Percentiles rank a stretch among this genome's conserved stretches.
These are phyloP conservation scores for Volucella bombylans DNA, from an alignment of 2,888 invertebrate genomes.

Conservation along the genomic window DNA sequence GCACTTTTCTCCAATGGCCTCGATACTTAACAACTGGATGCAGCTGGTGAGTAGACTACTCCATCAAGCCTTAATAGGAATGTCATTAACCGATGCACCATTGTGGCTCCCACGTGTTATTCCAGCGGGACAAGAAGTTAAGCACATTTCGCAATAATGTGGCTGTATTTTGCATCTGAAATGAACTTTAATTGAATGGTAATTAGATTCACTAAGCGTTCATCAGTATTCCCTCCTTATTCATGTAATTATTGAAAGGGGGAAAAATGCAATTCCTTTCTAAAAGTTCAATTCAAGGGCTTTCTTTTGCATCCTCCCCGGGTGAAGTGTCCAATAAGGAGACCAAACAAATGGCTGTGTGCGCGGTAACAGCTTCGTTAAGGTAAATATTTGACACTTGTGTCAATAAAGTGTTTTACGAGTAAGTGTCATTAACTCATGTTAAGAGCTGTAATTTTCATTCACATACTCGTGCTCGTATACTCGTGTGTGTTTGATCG, in stretches of 20 bases:
- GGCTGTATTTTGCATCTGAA: slow-evolving; percentile 41
- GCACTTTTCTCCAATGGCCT: slow-evolving; percentile 7
- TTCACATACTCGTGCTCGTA: not conserved
- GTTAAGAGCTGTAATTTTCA: not conserved
- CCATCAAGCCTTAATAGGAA: slow-evolving; percentile 42
- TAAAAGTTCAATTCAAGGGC: slow-evolving; percentile 8
- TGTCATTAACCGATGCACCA: slow-evolving; percentile 57
- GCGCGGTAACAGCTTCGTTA: slow-evolving; percentile 11
- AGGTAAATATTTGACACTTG: slow-evolving; percentile 60
- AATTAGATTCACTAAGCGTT: too few relatives aligned
- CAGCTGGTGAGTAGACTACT: slow-evolving; percentile 28
- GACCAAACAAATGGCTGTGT: slow-evolving; percentile 6
- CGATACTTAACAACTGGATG: slow-evolving; percentile 23
- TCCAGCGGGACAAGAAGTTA: not conserved
- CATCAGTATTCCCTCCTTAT: not conserved
- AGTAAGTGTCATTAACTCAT: slow-evolving; percentile 20
- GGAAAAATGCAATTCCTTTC: not conserved
- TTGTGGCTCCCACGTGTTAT: slow-evolving; percentile 4
- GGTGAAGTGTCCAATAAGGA: not conserved
- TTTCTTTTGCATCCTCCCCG: not conserved
- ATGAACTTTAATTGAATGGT: slow-evolving; percentile 47
- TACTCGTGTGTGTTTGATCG: not conserved
- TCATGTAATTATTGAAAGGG: not conserved
- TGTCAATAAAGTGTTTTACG: slow-evolving; percentile 45
- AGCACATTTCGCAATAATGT: slow-evolving; percentile 55